Conservation (phyloP, 2,113 vertebrate species). For the Puma concolor region DNA sequence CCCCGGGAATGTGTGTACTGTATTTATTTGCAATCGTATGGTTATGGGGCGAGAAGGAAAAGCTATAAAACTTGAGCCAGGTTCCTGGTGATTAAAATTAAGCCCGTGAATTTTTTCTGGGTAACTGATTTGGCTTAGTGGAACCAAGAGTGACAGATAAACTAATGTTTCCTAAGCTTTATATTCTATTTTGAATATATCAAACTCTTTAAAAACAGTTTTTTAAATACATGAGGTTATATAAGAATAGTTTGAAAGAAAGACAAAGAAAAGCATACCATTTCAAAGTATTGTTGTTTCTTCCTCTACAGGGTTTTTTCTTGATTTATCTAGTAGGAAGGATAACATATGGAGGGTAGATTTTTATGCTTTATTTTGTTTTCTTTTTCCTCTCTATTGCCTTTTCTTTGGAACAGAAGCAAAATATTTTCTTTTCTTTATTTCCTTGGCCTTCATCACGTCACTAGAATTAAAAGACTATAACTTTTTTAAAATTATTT, state of each 20-base stretch:
- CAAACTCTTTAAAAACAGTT: neutral
- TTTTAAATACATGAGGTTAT: neutral
- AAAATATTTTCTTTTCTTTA: neutral
- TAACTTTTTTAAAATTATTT: neutral
- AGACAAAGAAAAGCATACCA: neutral
- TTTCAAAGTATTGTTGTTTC: neutral
- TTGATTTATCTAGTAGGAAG: neutral
- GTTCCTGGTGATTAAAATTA: neutral
- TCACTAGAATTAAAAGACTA: neutral
- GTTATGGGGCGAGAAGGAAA: rapidly evolving
- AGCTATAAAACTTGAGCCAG: neutral
- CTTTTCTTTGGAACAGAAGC: neutral
- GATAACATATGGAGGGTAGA: neutral
- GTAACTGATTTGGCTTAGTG: neutral
- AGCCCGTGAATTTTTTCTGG: neutral
- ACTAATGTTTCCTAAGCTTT: neutral
- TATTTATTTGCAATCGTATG: neutral
- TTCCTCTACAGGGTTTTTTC: neutral
- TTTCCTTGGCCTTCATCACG: neutral
- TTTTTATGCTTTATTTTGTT: neutral
- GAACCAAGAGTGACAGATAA: neutral
- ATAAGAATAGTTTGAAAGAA: neutral
- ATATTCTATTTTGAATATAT: neutral
- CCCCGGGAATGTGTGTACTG: neutral
- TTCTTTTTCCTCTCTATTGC: neutral